Conservation (phyloP, 2,113 vertebrate genomes). For the Calonectris borealis region DNA sequence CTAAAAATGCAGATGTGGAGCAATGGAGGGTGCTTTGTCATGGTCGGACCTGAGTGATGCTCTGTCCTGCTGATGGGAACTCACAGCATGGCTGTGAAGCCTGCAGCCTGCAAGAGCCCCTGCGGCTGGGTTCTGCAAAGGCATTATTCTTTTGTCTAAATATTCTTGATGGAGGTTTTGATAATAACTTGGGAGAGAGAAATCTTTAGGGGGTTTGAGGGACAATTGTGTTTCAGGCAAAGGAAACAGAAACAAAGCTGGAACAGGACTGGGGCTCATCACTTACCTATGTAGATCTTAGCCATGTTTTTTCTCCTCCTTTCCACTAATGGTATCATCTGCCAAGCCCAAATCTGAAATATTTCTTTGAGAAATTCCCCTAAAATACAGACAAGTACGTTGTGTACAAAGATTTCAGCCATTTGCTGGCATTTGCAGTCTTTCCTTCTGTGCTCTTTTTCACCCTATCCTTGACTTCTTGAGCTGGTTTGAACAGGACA, state of each 20-base stretch:
- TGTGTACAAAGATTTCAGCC: background rate
- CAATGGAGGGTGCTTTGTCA: background rate
- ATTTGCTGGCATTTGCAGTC: background rate
- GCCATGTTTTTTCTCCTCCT: background rate
- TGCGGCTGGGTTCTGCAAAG: background rate
- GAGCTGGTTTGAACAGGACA: background rate
- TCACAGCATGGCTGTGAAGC: accelerated
- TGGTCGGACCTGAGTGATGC: background rate
- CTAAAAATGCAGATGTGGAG: background rate
- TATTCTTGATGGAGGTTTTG: background rate
- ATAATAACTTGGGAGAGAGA: background rate
- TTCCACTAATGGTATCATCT: background rate
- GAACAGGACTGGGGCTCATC: background rate
- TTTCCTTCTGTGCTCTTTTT: background rate
- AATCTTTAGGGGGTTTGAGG: background rate
- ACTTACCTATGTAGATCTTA: background rate
- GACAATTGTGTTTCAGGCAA: background rate
- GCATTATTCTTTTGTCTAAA: background rate
- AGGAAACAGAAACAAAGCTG: background rate
- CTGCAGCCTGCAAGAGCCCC: background rate
- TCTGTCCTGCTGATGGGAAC: background rate
- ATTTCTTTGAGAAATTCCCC: background rate
- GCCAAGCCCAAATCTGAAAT: background rate
- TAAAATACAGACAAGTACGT: background rate
- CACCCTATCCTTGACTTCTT: background rate